These are phyloP conservation scores for Hippocampus barbouri DNA, from an alignment of 2,113 vertebrate species.

Conservation along the genomic window DNA sequence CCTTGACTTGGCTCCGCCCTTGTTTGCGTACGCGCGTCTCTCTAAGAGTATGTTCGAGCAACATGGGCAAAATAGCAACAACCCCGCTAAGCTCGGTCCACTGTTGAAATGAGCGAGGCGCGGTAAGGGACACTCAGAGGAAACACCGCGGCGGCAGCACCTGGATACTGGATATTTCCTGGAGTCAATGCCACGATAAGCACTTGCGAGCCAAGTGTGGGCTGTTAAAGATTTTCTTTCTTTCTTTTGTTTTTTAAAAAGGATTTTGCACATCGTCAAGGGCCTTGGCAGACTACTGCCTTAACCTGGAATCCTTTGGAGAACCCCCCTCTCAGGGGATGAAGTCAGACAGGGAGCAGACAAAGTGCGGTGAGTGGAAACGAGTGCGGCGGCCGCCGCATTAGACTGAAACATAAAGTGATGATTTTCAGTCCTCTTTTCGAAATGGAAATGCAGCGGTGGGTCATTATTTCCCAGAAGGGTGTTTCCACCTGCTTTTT, in stretches of 20 bases:
- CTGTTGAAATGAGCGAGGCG: constrained; percentile 44
- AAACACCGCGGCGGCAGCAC: constrained; percentile 16
- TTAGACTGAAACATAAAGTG: neutral
- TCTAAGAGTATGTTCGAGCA: constrained; percentile 40
- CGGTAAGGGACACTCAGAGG: constrained; percentile 58
- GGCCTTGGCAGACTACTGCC: constrained; percentile 32
- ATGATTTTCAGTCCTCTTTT: constrained; percentile 14
- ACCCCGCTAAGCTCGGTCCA: constrained; percentile 32
- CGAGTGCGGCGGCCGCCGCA: constrained; percentile 9
- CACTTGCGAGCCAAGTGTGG: constrained; percentile 4
- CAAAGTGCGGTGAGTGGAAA: constrained; percentile 66
- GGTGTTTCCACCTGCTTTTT: constrained; percentile 3
- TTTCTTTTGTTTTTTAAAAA: neutral
- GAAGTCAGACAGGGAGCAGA: constrained; percentile 73
- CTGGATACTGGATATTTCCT: constrained; percentile 44
- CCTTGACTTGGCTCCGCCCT: constrained; percentile 33
- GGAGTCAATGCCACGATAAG: constrained; percentile 2
- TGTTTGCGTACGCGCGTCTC: constrained; percentile 6
- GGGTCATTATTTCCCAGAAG: neutral
- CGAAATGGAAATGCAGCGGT: neutral
- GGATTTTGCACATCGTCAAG: constrained; percentile 19
- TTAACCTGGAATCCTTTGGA: constrained; percentile 58
- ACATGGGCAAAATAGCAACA: constrained; percentile 56
- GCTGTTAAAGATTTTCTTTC: neutral
- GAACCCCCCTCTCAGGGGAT: constrained; percentile 52